A percentile compares a stretch with the other conserved stretches of the same genome.
Conservation (phyloP, 2,797 vertebrate species). For the Pseudomugil gertrudae region DNA sequence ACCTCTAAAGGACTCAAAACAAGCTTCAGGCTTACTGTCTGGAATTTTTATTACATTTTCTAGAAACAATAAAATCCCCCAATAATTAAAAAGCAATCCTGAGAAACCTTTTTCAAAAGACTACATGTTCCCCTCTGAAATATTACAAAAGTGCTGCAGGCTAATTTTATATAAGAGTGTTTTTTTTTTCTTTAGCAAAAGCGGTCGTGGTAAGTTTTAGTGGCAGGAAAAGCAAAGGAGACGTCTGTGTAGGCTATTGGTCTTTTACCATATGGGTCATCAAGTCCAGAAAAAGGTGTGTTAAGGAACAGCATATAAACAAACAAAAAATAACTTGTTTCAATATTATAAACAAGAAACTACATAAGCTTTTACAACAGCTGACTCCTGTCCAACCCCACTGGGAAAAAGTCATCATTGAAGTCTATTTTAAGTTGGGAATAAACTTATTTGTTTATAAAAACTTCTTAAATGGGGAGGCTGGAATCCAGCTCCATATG, state of each 20-base stretch:
- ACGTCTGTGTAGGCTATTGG: background rate
- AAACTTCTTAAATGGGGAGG: slow-evolving; percentile 36
- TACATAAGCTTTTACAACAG: slow-evolving; percentile 4
- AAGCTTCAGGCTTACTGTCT: slow-evolving; percentile 8
- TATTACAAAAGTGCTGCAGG: slow-evolving; percentile 18
- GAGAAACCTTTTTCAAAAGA: slow-evolving; percentile 19
- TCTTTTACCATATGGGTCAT: slow-evolving; percentile 50
- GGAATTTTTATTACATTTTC: slow-evolving; percentile 29
- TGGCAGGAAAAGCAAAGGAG: background rate
- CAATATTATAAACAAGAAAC: background rate
- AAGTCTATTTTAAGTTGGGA: slow-evolving; percentile 14
- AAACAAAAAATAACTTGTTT: too few relatives aligned
- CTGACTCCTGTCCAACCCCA: background rate
- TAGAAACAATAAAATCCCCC: too few relatives aligned
- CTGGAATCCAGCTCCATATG: slow-evolving; percentile 31
- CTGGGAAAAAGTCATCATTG: slow-evolving; percentile 4
- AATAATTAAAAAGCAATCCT: too few relatives aligned
- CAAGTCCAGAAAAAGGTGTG: slow-evolving; percentile 46
- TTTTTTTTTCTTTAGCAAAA: too few relatives aligned
- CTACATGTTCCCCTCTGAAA: slow-evolving; percentile 20
- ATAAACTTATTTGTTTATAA: slow-evolving; percentile 23
- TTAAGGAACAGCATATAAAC: slow-evolving; percentile 51
- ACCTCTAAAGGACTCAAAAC: background rate
- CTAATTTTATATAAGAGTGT: slow-evolving; percentile 21
- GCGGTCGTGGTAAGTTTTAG: too few relatives aligned